Conservation (phyloP, 2,888 invertebrate species). For the Cremastinae sp. region DNA sequence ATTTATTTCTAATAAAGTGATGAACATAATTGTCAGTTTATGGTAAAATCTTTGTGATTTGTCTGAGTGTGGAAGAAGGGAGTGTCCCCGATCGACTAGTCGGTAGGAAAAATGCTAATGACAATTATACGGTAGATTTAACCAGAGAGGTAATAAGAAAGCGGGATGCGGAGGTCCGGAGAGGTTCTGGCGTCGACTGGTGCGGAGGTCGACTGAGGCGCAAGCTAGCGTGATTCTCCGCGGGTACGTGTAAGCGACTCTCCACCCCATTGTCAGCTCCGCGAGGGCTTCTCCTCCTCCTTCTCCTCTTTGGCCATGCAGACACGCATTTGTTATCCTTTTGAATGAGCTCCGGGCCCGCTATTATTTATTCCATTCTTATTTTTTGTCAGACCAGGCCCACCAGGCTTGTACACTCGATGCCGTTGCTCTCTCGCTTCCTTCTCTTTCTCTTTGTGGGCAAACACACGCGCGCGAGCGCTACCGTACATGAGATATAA, state of each 20-base stretch:
- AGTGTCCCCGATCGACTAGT: neutral
- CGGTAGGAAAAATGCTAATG: conserved; percentile 10
- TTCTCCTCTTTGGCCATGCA: conserved; percentile 70
- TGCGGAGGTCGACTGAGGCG: conserved; percentile 42
- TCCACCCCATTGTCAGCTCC: conserved; percentile 76
- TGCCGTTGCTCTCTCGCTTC: conserved; percentile 51
- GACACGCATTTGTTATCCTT: conserved; percentile 79
- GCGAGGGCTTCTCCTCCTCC: conserved; percentile 51
- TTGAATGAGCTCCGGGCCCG: conserved; percentile 77
- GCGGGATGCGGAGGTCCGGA: conserved; percentile 34
- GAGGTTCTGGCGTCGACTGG: conserved; percentile 19
- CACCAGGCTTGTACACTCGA: conserved; percentile 56
- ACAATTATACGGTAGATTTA: conserved; percentile 26
- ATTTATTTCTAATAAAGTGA: no score
- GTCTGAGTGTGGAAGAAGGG: no score
- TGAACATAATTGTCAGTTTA: no score
- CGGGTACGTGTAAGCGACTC: conserved; percentile 74
- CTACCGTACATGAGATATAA: conserved; percentile 75
- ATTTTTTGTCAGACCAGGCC: conserved; percentile 76
- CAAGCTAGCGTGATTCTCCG: conserved; percentile 47
- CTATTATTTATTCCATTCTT: conserved; percentile 80
- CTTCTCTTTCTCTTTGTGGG: conserved; percentile 22
- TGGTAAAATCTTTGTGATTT: no score
- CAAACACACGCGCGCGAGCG: neutral
- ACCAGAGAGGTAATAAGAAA: conserved; percentile 31